Conservation (phyloP, 2,797 vertebrate genomes). For the Esox masquinongy region DNA sequence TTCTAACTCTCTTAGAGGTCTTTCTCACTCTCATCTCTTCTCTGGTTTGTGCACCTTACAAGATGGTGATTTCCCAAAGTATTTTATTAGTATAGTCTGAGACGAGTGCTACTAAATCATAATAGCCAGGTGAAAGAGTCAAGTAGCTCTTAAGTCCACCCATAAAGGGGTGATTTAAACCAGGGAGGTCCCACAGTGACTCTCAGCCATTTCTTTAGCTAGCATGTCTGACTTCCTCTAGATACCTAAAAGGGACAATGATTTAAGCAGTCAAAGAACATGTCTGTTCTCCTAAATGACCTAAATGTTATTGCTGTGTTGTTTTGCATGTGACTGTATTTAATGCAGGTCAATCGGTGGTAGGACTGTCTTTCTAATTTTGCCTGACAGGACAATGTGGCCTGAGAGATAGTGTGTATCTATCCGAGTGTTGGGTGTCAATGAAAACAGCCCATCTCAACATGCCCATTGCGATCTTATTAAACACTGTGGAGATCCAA, state of each 20-base stretch:
- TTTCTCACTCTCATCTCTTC: neutral
- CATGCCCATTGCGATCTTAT: slow-evolving; percentile 31
- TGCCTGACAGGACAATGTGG: neutral
- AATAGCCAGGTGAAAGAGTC: slow-evolving; percentile 41
- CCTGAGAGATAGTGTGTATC: neutral
- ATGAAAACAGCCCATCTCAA: neutral
- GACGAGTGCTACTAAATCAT: slow-evolving; percentile 30
- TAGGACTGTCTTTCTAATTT: neutral
- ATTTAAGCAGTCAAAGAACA: neutral
- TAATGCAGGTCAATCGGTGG: neutral
- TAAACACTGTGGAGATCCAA: slow-evolving; percentile 22
- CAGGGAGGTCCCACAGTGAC: slow-evolving; percentile 1
- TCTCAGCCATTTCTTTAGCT: slow-evolving; percentile 21
- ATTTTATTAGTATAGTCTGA: neutral
- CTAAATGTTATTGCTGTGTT: neutral
- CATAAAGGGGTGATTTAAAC: slow-evolving; percentile 12
- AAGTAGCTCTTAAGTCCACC: slow-evolving; percentile 39
- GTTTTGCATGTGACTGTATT: neutral
- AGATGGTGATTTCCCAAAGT: neutral
- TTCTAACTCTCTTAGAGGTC: neutral
- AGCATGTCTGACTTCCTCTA: neutral
- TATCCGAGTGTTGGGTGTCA: neutral
- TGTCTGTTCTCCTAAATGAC: neutral
- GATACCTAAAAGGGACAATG: neutral
- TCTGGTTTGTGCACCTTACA: neutral